A percentile compares a stretch with the other conserved stretches of the same genome.
Conservation (phyloP, 2,797 vertebrate genomes). For the Acanthurus lineatus region DNA sequence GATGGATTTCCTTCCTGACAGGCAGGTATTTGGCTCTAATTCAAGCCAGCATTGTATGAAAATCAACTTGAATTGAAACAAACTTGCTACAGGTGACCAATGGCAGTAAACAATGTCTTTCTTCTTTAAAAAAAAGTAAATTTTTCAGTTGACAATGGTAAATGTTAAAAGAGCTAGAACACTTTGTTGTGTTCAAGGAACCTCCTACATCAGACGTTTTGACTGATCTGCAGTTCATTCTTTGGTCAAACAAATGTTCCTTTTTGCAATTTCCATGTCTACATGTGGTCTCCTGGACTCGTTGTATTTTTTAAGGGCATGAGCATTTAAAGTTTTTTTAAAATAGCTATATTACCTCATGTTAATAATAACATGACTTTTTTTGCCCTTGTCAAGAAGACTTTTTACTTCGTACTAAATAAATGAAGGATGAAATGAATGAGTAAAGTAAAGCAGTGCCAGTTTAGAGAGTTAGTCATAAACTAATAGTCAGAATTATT, state of each 20-base stretch:
- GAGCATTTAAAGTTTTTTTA: background rate
- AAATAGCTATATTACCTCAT: background rate
- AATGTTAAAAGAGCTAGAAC: background rate
- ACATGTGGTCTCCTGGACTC: background rate
- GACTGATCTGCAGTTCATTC: background rate
- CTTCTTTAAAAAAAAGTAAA: constrained; percentile 4
- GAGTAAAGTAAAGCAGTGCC: too few species aligned
- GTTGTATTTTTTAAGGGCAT: background rate
- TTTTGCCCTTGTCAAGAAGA: background rate
- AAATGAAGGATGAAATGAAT: background rate
- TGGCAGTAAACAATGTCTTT: constrained; percentile 7
- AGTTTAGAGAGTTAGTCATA: too few species aligned
- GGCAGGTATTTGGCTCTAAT: constrained; percentile 23
- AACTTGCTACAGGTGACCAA: background rate
- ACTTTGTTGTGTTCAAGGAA: too few species aligned
- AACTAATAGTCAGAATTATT: background rate
- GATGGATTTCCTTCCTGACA: constrained; percentile 17
- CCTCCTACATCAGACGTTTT: background rate
- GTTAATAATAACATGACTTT: background rate
- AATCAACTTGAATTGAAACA: background rate
- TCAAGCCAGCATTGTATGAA: constrained; percentile 7
- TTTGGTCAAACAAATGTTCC: background rate
- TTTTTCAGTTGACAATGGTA: background rate
- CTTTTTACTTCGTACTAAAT: constrained; percentile 1
- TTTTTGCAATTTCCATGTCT: background rate